A percentile compares a stretch with the other conserved stretches of the same genome.
These are phyloP conservation scores for Cephonodes hylas DNA, from an alignment of 2,888 invertebrate genomes.

Conservation along the genomic window DNA sequence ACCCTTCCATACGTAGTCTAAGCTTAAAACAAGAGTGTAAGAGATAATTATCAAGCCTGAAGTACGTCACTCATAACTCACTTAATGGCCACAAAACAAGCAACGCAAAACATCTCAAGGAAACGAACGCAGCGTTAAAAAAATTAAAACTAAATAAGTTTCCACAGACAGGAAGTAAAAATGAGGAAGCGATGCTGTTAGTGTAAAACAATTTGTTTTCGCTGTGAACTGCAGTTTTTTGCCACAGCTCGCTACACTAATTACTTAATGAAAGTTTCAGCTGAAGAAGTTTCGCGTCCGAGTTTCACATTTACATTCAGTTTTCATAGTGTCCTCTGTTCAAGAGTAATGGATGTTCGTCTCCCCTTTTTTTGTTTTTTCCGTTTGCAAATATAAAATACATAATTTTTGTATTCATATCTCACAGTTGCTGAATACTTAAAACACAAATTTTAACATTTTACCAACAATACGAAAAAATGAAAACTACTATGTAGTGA, in stretches of 20 bases:
- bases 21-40: too few species aligned
- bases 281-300: slow-evolving; percentile 25
- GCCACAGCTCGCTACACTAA: slow-evolving; percentile 31
- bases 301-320: slow-evolving; percentile 29
- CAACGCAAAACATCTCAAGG: not conserved
- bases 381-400: too few species aligned
- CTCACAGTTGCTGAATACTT: too few species aligned
- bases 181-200: slow-evolving; percentile 10
- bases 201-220: slow-evolving; percentile 30
- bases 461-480: too few species aligned
- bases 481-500: too few species aligned
- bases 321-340: slow-evolving; percentile 5
- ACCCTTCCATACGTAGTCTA: too few species aligned
- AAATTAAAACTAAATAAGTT: not conserved
- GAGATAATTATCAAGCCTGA: not conserved
- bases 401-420: too few species aligned
- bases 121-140: not conserved
- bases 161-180: slow-evolving; percentile 2
- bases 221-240: slow-evolving; percentile 24
- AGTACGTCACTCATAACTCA: not conserved
- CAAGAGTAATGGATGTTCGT: not conserved
- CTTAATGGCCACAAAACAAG: not conserved
- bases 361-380: too few species aligned
- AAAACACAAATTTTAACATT: too few species aligned
- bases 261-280: slow-evolving; percentile 37